These are phyloP conservation scores for Lepidurus couesii DNA, from an alignment of 1,140 invertebrate species.

Conservation along the genomic window DNA sequence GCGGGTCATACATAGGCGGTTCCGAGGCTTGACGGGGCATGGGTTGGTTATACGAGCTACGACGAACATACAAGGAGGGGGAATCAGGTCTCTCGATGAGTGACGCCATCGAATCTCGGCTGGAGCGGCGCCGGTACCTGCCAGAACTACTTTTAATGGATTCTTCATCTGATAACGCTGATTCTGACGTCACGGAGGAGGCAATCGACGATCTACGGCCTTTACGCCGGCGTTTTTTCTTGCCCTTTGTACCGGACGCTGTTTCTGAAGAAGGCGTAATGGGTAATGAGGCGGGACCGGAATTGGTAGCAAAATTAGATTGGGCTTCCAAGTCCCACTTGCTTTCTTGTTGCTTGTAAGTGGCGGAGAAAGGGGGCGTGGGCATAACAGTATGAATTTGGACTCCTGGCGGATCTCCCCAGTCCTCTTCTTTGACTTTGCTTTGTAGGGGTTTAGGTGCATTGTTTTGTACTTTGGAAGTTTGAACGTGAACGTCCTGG, in stretches of 20 bases:
- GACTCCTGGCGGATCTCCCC: not conserved
- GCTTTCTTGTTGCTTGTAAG: not conserved
- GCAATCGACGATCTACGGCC: not conserved
- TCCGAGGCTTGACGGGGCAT: not conserved
- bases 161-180: not conserved
- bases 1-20: not conserved
- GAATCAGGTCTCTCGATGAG: slow-evolving; percentile 14
- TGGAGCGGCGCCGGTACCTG: not conserved
- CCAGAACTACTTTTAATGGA: not conserved
- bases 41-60: not conserved
- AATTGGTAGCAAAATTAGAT: not conserved
- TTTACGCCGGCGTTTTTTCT: slow-evolving; percentile 4
- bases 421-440: not conserved
- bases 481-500: not conserved
- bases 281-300: not conserved
- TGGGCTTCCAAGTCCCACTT: not conserved
- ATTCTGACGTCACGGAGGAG: not conserved
- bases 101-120: slow-evolving; percentile 7
- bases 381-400: not conserved
- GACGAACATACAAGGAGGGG: slow-evolving; percentile 1
- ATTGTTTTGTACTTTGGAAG: not conserved
- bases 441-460: not conserved
- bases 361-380: not conserved
- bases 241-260: not conserved
- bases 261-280: not conserved